Percentiles rank a stretch among this genome's conserved stretches.
Conservation (phyloP, 1,140 invertebrate species). For the Pollicipes pollicipes region DNA sequence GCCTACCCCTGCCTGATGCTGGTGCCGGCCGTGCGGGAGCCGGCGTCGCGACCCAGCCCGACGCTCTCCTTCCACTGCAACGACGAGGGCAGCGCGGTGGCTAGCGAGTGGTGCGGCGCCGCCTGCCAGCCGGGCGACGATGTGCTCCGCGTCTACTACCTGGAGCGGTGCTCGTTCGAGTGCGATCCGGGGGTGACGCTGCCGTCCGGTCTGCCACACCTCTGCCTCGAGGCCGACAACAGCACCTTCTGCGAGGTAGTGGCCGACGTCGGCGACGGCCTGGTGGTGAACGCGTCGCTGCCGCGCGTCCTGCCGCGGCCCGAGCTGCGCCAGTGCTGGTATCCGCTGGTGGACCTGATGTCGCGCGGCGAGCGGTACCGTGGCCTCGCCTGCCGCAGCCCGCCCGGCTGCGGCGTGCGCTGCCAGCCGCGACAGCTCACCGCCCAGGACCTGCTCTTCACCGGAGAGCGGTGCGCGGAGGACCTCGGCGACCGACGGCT, state of each 20-base stretch:
- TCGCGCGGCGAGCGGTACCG: conserved; percentile 8
- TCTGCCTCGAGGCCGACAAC: neutral
- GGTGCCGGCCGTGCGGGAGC: conserved; percentile 5
- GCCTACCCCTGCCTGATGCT: conserved; percentile 20
- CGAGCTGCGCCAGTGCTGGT: conserved; percentile 20
- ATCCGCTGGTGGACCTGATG: conserved; percentile 19
- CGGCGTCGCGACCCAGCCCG: neutral
- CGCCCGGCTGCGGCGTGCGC: conserved; percentile 40
- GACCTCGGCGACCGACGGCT: conserved; percentile 35
- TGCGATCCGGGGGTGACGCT: neutral
- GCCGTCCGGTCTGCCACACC: neutral
- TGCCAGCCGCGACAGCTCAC: conserved; percentile 44
- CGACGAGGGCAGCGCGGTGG: neutral
- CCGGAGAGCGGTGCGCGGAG: neutral
- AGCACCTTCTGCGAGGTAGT: neutral
- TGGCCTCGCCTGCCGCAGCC: conserved; percentile 29
- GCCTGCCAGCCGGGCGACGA: neutral
- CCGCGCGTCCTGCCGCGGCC: conserved; percentile 28
- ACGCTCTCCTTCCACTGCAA: neutral
- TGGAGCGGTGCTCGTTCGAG: neutral
- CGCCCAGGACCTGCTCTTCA: conserved; percentile 14
- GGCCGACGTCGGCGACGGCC: conserved; percentile 31
- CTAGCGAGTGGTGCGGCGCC: neutral
- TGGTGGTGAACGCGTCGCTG: conserved; percentile 35
- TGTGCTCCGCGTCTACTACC: neutral